Conservation (phyloP, 2,797 vertebrate genomes). For the Acanthurus leucopareius region DNA sequence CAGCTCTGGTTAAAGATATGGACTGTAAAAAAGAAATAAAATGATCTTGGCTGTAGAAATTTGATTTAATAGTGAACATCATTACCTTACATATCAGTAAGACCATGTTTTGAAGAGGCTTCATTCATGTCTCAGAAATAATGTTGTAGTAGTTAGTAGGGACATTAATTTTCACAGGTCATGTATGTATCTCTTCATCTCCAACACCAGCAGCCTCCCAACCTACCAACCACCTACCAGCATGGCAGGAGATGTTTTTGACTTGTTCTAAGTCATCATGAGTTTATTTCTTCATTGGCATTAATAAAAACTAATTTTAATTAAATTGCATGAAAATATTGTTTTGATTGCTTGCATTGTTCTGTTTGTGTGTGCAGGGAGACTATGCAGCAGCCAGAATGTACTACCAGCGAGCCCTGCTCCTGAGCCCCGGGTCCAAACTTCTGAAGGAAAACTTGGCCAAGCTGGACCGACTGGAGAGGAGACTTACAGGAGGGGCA, state of each 20-base stretch:
- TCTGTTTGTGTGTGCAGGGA: slow-evolving; percentile 83
- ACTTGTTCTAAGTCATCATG: neutral
- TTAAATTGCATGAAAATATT: too few relatives aligned
- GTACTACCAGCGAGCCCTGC: slow-evolving; percentile 93
- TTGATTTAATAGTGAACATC: too few relatives aligned
- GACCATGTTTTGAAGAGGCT: neutral
- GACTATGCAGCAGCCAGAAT: slow-evolving; percentile 92
- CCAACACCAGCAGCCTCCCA: neutral
- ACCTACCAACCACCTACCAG: too few relatives aligned
- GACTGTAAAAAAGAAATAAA: too few relatives aligned
- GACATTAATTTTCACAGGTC: too few relatives aligned
- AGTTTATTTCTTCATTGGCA: neutral
- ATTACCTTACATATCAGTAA: too few relatives aligned
- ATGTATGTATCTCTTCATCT: neutral
- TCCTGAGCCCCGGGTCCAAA: slow-evolving; percentile 92
- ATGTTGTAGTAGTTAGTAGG: too few relatives aligned
- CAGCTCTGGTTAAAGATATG: too few relatives aligned
- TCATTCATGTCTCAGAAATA: too few relatives aligned
- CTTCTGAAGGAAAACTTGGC: slow-evolving; percentile 96
- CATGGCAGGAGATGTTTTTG: neutral
- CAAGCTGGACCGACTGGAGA: slow-evolving; percentile 95
- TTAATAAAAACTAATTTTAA: neutral
- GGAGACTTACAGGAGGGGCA: slow-evolving; percentile 85
- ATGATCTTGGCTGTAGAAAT: too few relatives aligned
- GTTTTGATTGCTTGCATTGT: neutral